Evolutionary conservation across 2,113 vertebrate species (phyloP), one percentile per base, ranked within the genome.

Genomic region (Gavia stellata): DNA sequence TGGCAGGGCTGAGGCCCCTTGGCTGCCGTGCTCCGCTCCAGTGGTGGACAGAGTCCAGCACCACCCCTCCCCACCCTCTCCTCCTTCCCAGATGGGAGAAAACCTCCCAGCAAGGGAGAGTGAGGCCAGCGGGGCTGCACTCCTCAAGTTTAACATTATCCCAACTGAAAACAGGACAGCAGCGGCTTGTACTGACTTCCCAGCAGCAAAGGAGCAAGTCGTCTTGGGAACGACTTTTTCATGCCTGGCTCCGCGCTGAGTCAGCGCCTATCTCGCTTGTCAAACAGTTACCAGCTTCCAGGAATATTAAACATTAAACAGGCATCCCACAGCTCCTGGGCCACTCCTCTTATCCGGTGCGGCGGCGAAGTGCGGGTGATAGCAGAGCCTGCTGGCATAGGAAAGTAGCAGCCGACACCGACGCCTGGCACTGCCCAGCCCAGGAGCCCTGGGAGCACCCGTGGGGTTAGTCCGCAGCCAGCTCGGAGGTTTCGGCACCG

Each of bases 251-350:
- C 88, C 86, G 88, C 31, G 21, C 63, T 92, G 96, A 89, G 72
- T 95, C 95, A 92, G 95, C 73, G 1, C 88, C 83, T 74, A 45
- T 93, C 88, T 94, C 7, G 0, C 90, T 71, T 94, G 86, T 86
- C 90, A 95, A 95, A 95, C 79, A 71, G 83, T 90, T 93, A 86
- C 86, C 95, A 91, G 92, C 72, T 88, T 82, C 90, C 88, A 93
- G 95, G 82, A 94, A 86, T 78, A 80, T 88, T 92, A 92, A 95
- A 84, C 92, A 94, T 94, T 55, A 79, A 96, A 50, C 90, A 92
- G 81, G 90, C 50, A 0, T 88, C 95, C 88, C 14, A 4, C 58
- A 74, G 90, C 88, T 83, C 81, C 72, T 1, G 3, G 58, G 80
- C 67, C 79, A 5, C 85, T 90, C 75, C 66, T 88, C 70, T 49